phyloP scores from a whole-genome alignment of 2,797 vertebrate genomes.

The Zenarchopterus dispar region DNA sequence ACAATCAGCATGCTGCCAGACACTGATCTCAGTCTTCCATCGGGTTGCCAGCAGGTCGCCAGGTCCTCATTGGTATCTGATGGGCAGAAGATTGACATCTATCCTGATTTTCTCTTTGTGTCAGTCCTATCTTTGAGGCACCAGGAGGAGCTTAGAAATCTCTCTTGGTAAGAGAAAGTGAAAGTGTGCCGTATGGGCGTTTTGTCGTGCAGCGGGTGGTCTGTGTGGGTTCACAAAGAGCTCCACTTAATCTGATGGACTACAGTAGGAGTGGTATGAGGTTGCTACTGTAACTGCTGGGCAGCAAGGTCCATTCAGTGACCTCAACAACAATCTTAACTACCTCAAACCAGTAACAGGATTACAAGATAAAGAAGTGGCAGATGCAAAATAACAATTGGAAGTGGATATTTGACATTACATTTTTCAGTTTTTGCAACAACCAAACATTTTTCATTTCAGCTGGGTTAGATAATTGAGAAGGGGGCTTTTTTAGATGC shows the following conservation, averaged over 20 bases:
- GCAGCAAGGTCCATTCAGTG: conserved; percentile 27
- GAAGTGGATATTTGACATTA: not conserved
- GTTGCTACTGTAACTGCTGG: conserved; percentile 37
- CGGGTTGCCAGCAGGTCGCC: conserved; percentile 73
- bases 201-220: conserved; percentile 76
- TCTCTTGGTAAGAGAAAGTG: conserved; percentile 45
- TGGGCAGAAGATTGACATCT: conserved; percentile 68
- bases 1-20: conserved; percentile 74
- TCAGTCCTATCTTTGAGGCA: conserved; percentile 41
- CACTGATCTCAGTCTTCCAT: conserved; percentile 65
- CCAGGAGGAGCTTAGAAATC: conserved; percentile 51
- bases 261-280: conserved; percentile 51
- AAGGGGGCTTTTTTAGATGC: conserved; percentile 27
- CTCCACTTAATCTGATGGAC: conserved; percentile 58
- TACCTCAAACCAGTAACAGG: conserved; percentile 36
- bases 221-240: conserved; percentile 62
- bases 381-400: not conserved
- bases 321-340: conserved; percentile 29
- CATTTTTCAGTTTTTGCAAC: conserved; percentile 8
- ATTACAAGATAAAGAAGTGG: conserved; percentile 23
- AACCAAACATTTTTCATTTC: conserved; percentile 1
- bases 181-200: conserved; percentile 56
- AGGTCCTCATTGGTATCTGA: conserved; percentile 65
- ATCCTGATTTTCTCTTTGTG: conserved; percentile 55
- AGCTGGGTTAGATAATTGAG: conserved; percentile 5